Conservation (phyloP, 1,140 invertebrate species). For the Planococcus citri region DNA sequence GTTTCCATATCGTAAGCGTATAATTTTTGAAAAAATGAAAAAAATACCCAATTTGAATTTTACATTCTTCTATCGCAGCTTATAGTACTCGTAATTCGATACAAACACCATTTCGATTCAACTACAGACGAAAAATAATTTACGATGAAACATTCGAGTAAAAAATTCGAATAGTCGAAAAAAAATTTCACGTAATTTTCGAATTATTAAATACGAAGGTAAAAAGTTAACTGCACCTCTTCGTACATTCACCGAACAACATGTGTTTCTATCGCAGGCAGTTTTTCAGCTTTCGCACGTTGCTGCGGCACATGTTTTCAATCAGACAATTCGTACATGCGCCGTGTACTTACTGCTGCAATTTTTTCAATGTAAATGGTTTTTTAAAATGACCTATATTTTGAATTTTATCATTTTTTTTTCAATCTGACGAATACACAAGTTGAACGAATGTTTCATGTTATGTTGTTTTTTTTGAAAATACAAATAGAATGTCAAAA, state of each 20-base stretch:
- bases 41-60: too few species aligned
- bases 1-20: too few species aligned
- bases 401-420: background rate
- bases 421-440: too few species aligned
- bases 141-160: too few species aligned
- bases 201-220: background rate
- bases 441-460: too few species aligned
- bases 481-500: too few species aligned
- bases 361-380: background rate
- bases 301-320: background rate
- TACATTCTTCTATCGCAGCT: too few species aligned
- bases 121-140: too few species aligned
- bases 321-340: background rate
- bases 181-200: background rate
- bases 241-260: constrained; percentile 4
- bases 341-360: background rate
- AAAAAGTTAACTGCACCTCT: background rate
- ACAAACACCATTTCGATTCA: too few species aligned
- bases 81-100: too few species aligned
- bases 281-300: background rate
- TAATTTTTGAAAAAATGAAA: too few species aligned
- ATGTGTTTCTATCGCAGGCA: background rate
- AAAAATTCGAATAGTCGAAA: background rate
- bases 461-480: too few species aligned
- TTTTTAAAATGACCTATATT: background rate